Evolutionary conservation across 1,140 invertebrate species (phyloP).

Genomic region (Mycetomoellerius zeteki): DNA sequence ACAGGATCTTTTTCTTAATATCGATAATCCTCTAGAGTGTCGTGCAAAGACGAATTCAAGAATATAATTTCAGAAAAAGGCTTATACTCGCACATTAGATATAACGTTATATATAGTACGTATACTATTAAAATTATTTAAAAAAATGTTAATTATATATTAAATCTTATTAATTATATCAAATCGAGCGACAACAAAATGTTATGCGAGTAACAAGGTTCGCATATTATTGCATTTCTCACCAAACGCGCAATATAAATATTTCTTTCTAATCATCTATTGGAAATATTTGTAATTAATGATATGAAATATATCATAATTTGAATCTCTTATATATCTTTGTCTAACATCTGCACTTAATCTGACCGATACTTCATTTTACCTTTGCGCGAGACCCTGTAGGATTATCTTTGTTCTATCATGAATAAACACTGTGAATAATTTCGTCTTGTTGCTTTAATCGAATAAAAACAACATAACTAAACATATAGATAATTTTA

Average conservation of each 20-base stretch:
- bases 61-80: not conserved
- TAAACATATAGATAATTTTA: slow-evolving; percentile 27
- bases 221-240: slow-evolving; percentile 54
- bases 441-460: slow-evolving; percentile 23
- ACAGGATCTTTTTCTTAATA: slow-evolving; percentile 64
- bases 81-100: not conserved
- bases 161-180: slow-evolving; percentile 3
- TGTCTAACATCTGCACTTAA: not conserved
- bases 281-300: slow-evolving; percentile 12
- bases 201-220: not conserved
- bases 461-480: slow-evolving; percentile 20
- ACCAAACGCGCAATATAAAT: slow-evolving; percentile 39
- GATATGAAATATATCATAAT: not conserved
- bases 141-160: not conserved
- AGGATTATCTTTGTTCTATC: not conserved
- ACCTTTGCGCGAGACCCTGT: not conserved
- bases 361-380: not conserved
- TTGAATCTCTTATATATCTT: not conserved
- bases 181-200: not conserved
- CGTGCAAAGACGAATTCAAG: not conserved
- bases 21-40: slow-evolving; percentile 31
- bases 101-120: not conserved
- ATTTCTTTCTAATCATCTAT: slow-evolving; percentile 56
- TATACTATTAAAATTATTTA: no score
- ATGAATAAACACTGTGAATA: slow-evolving; percentile 52